phyloP scores from a whole-genome alignment of 2,113 vertebrate genomes.

The Himantopus leucocephalus region DNA sequence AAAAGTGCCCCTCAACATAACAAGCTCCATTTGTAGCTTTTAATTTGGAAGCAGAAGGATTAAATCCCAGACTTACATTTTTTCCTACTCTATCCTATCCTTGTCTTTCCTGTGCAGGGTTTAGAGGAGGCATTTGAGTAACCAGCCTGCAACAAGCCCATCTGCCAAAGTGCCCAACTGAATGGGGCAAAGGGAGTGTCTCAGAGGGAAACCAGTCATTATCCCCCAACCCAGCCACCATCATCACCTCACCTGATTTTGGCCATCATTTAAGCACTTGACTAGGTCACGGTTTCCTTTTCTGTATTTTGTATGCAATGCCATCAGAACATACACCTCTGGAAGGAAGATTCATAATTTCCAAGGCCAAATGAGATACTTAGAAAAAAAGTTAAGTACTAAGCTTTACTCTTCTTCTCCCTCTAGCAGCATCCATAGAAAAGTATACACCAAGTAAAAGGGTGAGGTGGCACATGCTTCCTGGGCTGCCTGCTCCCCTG shows the following conservation, averaged over 20 bases:
- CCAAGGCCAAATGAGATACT: neutral
- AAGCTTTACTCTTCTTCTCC: neutral
- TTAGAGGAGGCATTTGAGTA: neutral
- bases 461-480: neutral
- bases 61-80: neutral
- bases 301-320: neutral
- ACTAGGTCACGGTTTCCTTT: neutral
- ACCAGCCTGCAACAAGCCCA: neutral
- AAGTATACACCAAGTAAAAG: neutral
- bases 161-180: neutral
- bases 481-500: neutral
- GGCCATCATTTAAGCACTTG: neutral
- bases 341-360: neutral
- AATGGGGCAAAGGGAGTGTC: rapidly evolving
- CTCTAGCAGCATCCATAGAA: neutral
- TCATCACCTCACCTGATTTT: neutral
- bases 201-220: neutral
- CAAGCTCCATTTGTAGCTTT: neutral
- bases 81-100: neutral
- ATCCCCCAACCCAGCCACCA: neutral
- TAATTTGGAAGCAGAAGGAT: neutral
- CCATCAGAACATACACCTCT: neutral
- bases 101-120: neutral
- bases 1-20: neutral
- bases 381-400: neutral